These are phyloP conservation scores for Prietella phreatophila DNA, from an alignment of 2,113 vertebrate genomes.

Conservation along the genomic window DNA sequence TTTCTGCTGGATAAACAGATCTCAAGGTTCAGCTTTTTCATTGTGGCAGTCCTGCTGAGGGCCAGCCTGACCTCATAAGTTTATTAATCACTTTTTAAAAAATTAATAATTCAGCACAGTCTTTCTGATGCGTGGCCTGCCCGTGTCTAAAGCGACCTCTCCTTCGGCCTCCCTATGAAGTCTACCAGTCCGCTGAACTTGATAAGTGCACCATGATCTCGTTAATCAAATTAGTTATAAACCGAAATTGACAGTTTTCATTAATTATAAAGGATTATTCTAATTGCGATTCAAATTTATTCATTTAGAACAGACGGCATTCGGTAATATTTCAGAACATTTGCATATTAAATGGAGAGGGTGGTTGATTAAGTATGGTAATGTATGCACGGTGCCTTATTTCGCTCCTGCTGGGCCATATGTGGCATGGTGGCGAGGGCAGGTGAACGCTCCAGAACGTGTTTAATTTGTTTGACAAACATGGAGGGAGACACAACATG, in stretches of 20 bases:
- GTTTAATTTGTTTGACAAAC: conserved; percentile 99
- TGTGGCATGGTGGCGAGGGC: conserved; percentile 89
- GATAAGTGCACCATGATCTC: conserved; percentile 85
- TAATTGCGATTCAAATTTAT: conserved; percentile 99
- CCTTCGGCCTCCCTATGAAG: conserved; percentile 12
- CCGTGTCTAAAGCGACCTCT: conserved; percentile 42
- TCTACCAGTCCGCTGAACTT: conserved; percentile 70
- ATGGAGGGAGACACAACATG: conserved; percentile 76
- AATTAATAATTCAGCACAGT: conserved; percentile 97
- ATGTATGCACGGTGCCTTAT: conserved; percentile 99
- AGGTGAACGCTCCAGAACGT: conserved; percentile 92
- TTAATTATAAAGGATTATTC: conserved; percentile 99
- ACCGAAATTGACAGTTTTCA: conserved; percentile 99
- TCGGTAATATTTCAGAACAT: conserved; percentile 99
- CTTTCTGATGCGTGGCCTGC: conserved; percentile 72
- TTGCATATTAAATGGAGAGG: conserved; percentile 99
- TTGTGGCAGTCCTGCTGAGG: conserved; percentile 73
- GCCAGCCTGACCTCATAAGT: conserved; percentile 80
- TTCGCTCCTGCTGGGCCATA: conserved; percentile 96
- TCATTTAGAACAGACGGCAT: conserved; percentile 99
- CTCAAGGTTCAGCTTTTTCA: conserved; percentile 70
- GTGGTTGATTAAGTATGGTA: conserved; percentile 98
- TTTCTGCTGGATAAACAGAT: conserved; percentile 50
- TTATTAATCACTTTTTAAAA: conserved; percentile 88
- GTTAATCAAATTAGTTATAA: conserved; percentile 99